A percentile compares a stretch with the other conserved stretches of the same genome.
Evolutionary conservation across 2,113 vertebrate genomes (phyloP).

Genomic region (Urocitellus parryii): DNA sequence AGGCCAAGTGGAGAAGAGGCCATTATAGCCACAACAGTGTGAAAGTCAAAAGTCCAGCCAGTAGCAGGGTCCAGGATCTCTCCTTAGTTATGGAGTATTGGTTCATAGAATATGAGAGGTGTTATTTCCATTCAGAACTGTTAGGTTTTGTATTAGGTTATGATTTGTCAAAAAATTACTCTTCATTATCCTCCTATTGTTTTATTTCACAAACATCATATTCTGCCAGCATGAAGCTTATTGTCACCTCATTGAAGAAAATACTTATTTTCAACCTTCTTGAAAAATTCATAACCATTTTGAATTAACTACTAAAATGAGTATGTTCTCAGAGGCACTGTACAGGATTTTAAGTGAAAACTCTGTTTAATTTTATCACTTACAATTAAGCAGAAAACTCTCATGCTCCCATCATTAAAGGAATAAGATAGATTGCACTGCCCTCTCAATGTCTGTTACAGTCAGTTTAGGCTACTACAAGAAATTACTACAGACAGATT

Average conservation of each 20-base stretch:
- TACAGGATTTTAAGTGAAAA: slow-evolving; percentile 75
- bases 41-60: slow-evolving; percentile 41
- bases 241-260: slow-evolving; percentile 48
- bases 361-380: slow-evolving; percentile 62
- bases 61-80: slow-evolving; percentile 12
- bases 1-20: slow-evolving; percentile 12
- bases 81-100: slow-evolving; percentile 67
- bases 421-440: background rate
- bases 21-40: background rate
- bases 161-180: slow-evolving; percentile 66
- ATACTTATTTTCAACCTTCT: slow-evolving; percentile 41
- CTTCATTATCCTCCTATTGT: background rate
- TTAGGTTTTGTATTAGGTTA: slow-evolving; percentile 36
- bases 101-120: background rate
- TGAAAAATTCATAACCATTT: slow-evolving; percentile 71
- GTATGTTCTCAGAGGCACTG: slow-evolving; percentile 59
- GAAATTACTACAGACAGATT: background rate
- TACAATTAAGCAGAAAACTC: slow-evolving; percentile 44
- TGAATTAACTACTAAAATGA: slow-evolving; percentile 63
- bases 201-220: background rate
- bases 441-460: slow-evolving; percentile 7
- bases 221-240: background rate
- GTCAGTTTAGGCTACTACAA: background rate
- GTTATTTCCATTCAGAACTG: background rate
- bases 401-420: slow-evolving; percentile 35